Percentiles rank a stretch among this genome's conserved stretches.
Conservation (phyloP, 1,140 invertebrate species). For the Euschistus heros region DNA sequence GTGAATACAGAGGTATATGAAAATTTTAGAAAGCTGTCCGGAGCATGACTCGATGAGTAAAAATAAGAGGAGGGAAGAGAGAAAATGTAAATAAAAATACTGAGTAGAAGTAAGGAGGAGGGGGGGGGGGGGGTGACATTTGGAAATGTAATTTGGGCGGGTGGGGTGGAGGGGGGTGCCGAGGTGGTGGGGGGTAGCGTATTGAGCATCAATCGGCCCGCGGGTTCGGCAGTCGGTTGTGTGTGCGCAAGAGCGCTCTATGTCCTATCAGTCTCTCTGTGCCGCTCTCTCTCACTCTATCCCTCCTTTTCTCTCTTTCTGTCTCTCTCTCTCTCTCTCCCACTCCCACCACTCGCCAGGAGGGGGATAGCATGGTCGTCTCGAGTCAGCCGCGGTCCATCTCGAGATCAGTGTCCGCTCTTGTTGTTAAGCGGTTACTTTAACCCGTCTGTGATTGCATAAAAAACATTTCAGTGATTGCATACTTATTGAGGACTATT, state of each 20-base stretch:
- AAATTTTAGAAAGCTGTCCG: no score
- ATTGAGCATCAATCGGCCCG: constrained; percentile 25
- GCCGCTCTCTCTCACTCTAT: not conserved
- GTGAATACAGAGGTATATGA: no score
- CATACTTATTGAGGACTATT: no score
- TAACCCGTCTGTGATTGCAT: no score
- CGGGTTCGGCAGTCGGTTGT: constrained; percentile 19
- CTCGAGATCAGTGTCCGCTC: not conserved
- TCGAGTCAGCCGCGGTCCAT: not conserved
- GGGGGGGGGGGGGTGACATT: constrained; percentile 14
- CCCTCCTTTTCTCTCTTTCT: not conserved
- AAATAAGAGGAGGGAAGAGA: constrained; percentile 8
- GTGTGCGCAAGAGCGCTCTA: constrained; percentile 22
- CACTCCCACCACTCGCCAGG: constrained; percentile 5
- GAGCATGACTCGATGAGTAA: constrained; percentile 6
- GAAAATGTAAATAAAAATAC: constrained; percentile 9
- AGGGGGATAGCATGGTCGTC: not conserved
- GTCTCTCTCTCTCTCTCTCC: not conserved
- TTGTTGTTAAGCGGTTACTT: not conserved
- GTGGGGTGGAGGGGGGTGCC: not conserved
- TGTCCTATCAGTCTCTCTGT: not conserved
- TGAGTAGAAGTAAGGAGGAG: not conserved
- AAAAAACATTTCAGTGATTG: no score
- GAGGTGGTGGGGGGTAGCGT: constrained; percentile 16
- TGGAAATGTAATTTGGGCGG: constrained; percentile 12